phyloP scores from a whole-genome alignment of 2,113 vertebrate species.

The Scophthalmus maximus region DNA sequence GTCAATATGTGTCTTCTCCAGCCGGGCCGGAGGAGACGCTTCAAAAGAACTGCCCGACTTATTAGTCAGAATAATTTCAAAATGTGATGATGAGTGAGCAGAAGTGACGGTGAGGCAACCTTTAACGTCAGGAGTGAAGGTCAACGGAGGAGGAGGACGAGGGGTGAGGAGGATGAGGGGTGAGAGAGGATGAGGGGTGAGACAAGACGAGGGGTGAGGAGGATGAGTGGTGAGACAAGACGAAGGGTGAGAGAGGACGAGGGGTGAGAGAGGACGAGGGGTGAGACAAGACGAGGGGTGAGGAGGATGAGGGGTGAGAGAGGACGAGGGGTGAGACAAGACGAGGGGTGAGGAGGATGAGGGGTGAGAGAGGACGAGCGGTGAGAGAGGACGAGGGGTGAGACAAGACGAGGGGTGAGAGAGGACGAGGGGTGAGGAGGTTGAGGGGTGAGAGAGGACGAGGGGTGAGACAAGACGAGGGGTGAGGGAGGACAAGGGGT shows the following conservation, averaged over 20 bases:
- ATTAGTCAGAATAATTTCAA: conserved; percentile 64
- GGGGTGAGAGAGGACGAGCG: too few relatives aligned
- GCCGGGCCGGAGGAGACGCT: conserved; percentile 60
- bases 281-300: background rate
- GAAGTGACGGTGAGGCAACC: conserved; percentile 42
- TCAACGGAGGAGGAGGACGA: conserved; percentile 17
- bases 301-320: background rate
- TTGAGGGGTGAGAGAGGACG: background rate
- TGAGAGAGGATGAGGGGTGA: too few relatives aligned
- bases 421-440: background rate
- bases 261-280: conserved; percentile 48
- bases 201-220: too few relatives aligned
- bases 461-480: too few relatives aligned
- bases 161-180: background rate
- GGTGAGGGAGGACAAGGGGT: too few relatives aligned
- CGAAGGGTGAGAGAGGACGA: too few relatives aligned
- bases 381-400: too few relatives aligned
- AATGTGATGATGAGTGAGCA: conserved; percentile 55
- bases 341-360: too few relatives aligned
- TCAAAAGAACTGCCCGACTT: conserved; percentile 58
- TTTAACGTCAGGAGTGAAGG: conserved; percentile 63
- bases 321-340: too few relatives aligned
- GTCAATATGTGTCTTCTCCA: conserved; percentile 74
- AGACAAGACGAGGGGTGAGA: conserved; percentile 41
- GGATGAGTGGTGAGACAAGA: too few relatives aligned